Conservation (phyloP, 2,113 vertebrate species). For the Stegostoma tigrinum region DNA sequence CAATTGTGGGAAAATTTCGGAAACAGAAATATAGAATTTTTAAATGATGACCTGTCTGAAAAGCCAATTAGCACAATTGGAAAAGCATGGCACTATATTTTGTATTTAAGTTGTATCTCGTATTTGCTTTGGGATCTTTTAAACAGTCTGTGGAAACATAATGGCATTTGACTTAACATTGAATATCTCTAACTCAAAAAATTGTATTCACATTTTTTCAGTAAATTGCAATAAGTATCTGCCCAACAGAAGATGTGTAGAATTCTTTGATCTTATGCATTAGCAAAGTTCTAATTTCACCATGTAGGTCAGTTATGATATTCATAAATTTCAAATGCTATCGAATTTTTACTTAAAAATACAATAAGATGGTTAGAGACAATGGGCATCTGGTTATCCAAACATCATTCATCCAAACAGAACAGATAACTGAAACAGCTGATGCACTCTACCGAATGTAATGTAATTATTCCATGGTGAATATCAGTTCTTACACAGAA, state of each 20-base stretch:
- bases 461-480: not conserved
- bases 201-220: not conserved
- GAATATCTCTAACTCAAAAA: not conserved
- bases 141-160: not conserved
- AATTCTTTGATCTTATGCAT: not conserved
- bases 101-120: not conserved
- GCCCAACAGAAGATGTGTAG: not conserved
- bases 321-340: not conserved
- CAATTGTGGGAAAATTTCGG: not conserved
- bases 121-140: not conserved
- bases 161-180: not conserved
- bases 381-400: not conserved
- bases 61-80: not conserved
- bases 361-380: not conserved
- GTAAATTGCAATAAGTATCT: not conserved
- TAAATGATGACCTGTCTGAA: not conserved
- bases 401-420: not conserved
- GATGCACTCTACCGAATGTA: not conserved
- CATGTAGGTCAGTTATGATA: no score
- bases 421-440: not conserved
- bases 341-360: not conserved
- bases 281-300: not conserved
- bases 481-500: not conserved
- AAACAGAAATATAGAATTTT: not conserved
- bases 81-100: no score